A percentile compares a stretch with the other conserved stretches of the same genome.
Evolutionary conservation across 2,113 vertebrate species (phyloP).

Genomic region (Ancistrus triradiatus): DNA sequence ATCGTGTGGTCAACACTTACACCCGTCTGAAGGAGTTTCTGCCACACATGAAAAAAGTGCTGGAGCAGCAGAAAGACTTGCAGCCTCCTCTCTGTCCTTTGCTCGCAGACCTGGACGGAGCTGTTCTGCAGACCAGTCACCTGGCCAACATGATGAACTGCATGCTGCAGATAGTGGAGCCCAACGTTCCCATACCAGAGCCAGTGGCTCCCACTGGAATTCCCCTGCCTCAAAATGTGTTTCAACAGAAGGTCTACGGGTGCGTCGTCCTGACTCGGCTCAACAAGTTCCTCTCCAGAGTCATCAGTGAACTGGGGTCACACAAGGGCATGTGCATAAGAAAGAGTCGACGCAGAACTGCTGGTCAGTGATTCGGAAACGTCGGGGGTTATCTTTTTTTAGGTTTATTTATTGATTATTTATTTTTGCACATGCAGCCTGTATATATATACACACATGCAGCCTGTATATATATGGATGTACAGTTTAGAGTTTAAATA

Average conservation of each 20-base stretch:
- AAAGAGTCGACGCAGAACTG: constrained; percentile 36
- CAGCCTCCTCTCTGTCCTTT: constrained; percentile 48
- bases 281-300: constrained; percentile 55
- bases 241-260: constrained; percentile 73
- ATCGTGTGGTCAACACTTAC: constrained; percentile 58
- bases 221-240: constrained; percentile 62
- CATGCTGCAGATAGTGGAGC: constrained; percentile 58
- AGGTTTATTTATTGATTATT: constrained; percentile 68
- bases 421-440: constrained; percentile 21
- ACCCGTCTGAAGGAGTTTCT: constrained; percentile 57
- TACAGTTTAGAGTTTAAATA: not conserved
- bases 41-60: constrained; percentile 59
- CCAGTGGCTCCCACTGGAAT: constrained; percentile 52
- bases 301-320: constrained; percentile 53
- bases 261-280: constrained; percentile 65
- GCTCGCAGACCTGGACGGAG: constrained; percentile 13
- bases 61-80: constrained; percentile 66
- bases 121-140: not conserved
- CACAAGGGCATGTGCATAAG: constrained; percentile 50
- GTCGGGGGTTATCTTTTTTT: not conserved
- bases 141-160: constrained; percentile 38
- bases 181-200: constrained; percentile 59
- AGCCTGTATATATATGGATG: not conserved
- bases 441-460: not conserved
- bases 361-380: not conserved